Base-by-base conservation (phyloP, 2,113 vertebrate species). In the Gorsachius goisagi region DNA sequence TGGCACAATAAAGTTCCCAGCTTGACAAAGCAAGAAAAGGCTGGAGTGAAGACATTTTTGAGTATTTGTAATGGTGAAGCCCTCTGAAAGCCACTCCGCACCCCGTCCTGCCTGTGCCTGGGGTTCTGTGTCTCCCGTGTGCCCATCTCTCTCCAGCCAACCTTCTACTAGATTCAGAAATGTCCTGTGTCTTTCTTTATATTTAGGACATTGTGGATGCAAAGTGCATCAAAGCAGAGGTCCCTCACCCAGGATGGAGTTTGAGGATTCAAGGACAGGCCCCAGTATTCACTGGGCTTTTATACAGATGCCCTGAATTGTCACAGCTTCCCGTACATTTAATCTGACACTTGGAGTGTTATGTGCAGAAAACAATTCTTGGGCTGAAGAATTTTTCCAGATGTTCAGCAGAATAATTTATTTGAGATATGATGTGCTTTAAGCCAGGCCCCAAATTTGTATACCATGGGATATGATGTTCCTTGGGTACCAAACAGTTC, bases 61-160 rank as follows among this genome's bases (percentile, higher is more conserved):
- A 45, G 19, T 50, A 7, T 62, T 78, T 18, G 35, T n/a, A 41
- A 5, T 20, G 45, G 69, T 64, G 71, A 71, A 82, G 60, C 49
- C 84, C 89, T 28, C 35, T 33, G 32, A 15, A 63, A 60, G 35
- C 27, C n/a, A 62, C 41, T 71, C 33, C 6, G 2, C 15, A 9
- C 47, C 16, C 49, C 39, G 24, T 37, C 15, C 37, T 59, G 49
- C 69, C 45, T 3, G 1, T 49, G 33, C 27, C 35, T 17, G 30
- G 53, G 41, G 15, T 11, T 17, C 6, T 59, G 21, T 1, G 0
- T 52, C 32, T 49, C 47, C 77, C 5, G 0, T 17, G 59, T 68
- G 33, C 22, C 15, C 1, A 0, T 35, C n/a, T 35, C 17, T n/a
- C 41, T 79, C 27, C 44, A 63, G 24, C 73, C 72, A 63, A 3